A percentile compares a stretch with the other conserved stretches of the same genome.
These are phyloP conservation scores for Epinephelus fuscoguttatus DNA, from an alignment of 2,113 vertebrate species.

Conservation along the genomic window DNA sequence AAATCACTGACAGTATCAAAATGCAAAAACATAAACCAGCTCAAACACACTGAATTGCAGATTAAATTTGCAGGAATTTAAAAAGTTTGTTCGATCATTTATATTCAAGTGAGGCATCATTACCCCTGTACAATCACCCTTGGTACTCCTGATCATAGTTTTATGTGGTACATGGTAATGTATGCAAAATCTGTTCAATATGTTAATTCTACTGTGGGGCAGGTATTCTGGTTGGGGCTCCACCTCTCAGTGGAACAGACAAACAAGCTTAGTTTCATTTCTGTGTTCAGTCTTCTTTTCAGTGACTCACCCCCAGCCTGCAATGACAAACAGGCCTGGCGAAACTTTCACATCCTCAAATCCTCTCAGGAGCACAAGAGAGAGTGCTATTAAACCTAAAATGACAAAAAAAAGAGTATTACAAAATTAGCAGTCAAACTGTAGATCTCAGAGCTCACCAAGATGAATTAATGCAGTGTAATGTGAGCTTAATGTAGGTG, in stretches of 20 bases:
- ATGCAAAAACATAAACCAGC: not conserved
- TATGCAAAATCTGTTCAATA: not conserved
- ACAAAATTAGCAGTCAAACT: not conserved
- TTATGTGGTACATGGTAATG: not conserved
- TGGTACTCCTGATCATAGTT: not conserved
- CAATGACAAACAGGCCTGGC: constrained; percentile 86
- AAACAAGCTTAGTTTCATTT: constrained; percentile 27
- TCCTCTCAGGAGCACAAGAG: constrained; percentile 89
- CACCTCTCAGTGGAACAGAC: not conserved
- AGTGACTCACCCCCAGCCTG: constrained; percentile 95
- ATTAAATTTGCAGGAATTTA: not conserved
- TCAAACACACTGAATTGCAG: not conserved
- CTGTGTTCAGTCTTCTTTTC: not conserved
- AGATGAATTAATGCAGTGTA: not conserved
- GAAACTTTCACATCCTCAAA: constrained; percentile 86
- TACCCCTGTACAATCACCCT: too few relatives aligned
- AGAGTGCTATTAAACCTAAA: constrained; percentile 93
- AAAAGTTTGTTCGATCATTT: not conserved
- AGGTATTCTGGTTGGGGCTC: not conserved
- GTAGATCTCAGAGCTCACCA: not conserved
- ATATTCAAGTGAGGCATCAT: not conserved
- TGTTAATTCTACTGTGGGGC: rapidly evolving
- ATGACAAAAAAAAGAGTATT: constrained; percentile 25
- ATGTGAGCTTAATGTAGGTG: not conserved
- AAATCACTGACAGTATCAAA: not conserved